Percentiles rank a stretch among this genome's conserved stretches.
These are phyloP conservation scores for Phyto melanocephala DNA, from an alignment of 2,888 invertebrate genomes.

Conservation along the genomic window DNA sequence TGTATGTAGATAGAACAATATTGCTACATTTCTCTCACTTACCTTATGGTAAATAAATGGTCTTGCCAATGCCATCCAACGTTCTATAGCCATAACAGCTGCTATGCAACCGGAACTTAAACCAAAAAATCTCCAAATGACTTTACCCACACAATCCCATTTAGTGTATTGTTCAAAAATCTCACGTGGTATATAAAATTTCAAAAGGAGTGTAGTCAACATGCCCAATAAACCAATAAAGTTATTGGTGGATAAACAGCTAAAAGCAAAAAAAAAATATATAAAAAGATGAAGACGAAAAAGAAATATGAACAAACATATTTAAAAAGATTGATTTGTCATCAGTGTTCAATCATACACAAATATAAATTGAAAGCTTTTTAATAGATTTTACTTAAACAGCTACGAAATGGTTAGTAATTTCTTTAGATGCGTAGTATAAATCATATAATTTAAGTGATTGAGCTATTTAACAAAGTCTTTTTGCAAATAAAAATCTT, in stretches of 20 bases:
- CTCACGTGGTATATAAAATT: conserved; percentile 77
- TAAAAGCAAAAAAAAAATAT: conserved; percentile 77
- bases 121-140: conserved; percentile 89
- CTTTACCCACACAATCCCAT: conserved; percentile 80
- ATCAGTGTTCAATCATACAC: neutral
- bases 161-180: conserved; percentile 69
- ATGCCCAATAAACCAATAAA: conserved; percentile 89
- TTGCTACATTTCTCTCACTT: conserved; percentile 1
- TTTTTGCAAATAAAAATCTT: neutral
- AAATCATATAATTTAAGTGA: neutral
- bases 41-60: conserved; percentile 95
- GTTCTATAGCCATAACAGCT: conserved; percentile 91
- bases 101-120: conserved; percentile 93
- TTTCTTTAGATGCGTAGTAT: neutral
- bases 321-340: neutral
- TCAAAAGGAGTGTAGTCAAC: conserved; percentile 84
- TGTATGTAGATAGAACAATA: no score
- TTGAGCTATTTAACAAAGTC: neutral
- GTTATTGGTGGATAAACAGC: conserved; percentile 89
- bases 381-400: neutral
- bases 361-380: neutral
- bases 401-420: no score
- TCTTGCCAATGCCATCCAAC: conserved; percentile 91
- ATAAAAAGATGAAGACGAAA: neutral
- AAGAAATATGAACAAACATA: no score